These are phyloP conservation scores for Sebastes taczanowskii DNA, from an alignment of 2,797 vertebrate genomes.

Conservation along the genomic window DNA sequence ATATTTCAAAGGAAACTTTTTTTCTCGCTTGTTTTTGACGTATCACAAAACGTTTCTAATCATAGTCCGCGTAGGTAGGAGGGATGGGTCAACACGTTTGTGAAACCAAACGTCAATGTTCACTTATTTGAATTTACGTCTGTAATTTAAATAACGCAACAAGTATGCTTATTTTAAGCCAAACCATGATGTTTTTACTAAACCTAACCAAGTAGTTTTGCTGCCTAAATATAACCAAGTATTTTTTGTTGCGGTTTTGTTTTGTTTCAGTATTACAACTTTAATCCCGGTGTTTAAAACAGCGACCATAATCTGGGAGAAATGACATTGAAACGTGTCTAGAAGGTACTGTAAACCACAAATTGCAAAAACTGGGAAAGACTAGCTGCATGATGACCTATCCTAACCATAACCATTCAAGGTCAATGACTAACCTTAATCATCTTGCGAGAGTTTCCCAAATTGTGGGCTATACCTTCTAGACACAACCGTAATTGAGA, in stretches of 20 bases:
- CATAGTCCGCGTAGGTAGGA: background rate
- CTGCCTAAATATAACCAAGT: background rate
- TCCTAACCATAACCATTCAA: no score
- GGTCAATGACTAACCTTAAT: no score
- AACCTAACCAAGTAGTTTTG: no score
- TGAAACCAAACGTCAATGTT: background rate
- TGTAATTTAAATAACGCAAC: fast-evolving
- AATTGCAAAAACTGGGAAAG: no score
- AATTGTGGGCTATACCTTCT: no score
- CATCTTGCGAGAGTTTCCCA: no score
- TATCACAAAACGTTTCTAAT: background rate
- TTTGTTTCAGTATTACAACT: background rate
- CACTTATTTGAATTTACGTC: background rate
- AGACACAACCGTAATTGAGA: no score
- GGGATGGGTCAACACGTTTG: background rate
- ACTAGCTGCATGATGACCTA: no score
- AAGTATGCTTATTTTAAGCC: background rate
- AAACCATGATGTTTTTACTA: no score
- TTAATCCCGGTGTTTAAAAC: background rate
- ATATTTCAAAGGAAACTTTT: background rate
- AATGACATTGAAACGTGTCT: no score
- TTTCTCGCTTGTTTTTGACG: background rate
- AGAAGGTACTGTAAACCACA: no score
- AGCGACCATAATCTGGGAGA: background rate
- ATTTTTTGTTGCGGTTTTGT: background rate